phyloP scores from a whole-genome alignment of 1,140 invertebrate genomes.

The Scylla paramamosain region DNA sequence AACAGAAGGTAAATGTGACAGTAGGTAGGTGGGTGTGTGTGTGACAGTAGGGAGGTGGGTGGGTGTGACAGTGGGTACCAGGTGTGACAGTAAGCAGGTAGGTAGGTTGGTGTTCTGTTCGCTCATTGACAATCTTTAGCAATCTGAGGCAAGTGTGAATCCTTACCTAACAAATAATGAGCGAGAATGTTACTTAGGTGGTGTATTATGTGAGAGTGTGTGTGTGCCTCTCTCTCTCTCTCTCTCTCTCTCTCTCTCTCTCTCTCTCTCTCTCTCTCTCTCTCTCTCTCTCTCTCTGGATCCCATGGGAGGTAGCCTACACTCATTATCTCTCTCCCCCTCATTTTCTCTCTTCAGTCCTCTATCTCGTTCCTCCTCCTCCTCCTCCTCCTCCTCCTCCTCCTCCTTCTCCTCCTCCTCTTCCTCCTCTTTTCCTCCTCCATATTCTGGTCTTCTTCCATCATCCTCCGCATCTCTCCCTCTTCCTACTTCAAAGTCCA shows the following conservation, averaged over 20 bases:
- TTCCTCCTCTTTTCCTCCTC: not conserved
- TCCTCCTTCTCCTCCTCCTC: not conserved
- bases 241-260: not conserved
- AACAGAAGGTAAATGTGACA: no score
- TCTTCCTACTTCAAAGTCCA: not conserved
- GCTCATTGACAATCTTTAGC: no score
- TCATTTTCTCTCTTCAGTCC: not conserved
- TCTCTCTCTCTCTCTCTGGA: not conserved
- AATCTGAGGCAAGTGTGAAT: no score
- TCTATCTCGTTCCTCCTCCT: not conserved
- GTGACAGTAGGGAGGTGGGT: no score
- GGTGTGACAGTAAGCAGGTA: no score
- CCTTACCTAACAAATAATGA: no score
- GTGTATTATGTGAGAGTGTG: not conserved
- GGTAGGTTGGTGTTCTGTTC: no score
- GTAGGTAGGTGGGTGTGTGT: no score
- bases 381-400: not conserved
- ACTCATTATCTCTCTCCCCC: not conserved
- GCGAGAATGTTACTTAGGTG: no score
- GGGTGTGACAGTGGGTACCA: no score
- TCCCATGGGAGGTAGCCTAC: not conserved
- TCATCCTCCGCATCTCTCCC: not conserved
- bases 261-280: not conserved
- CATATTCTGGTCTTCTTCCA: not conserved
- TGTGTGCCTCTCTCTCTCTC: conserved; percentile 27